These are phyloP conservation scores for Drosophila greeni DNA, from an alignment of 2,888 invertebrate genomes.

Conservation along the genomic window DNA sequence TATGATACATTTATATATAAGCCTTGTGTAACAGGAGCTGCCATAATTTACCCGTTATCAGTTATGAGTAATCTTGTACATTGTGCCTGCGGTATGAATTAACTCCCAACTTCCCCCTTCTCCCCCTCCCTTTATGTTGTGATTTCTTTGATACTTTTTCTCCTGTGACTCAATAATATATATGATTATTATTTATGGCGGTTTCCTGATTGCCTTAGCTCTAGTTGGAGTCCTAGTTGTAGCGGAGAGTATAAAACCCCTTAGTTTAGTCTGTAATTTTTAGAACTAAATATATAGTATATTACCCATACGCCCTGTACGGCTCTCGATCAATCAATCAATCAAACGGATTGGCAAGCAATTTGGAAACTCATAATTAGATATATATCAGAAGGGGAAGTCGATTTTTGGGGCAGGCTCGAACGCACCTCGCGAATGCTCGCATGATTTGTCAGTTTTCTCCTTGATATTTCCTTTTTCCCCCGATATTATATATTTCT, in stretches of 20 bases:
- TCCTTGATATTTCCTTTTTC: neutral
- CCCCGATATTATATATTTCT: neutral
- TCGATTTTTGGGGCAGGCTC: conserved; percentile 18
- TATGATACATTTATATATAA: conserved; percentile 18
- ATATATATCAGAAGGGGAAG: conserved; percentile 5
- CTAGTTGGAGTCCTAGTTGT: conserved; percentile 26
- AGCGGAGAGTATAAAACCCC: conserved; percentile 4
- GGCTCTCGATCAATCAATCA: conserved; percentile 32
- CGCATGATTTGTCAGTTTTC: conserved; percentile 64
- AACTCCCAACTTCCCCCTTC: neutral
- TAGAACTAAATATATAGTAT: conserved; percentile 2
- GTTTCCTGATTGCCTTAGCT: conserved; percentile 14
- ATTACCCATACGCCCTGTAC: conserved; percentile 44
- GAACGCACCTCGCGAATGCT: conserved; percentile 33
- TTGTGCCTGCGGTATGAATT: conserved; percentile 34
- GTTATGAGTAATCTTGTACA: conserved; percentile 26
- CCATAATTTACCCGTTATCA: conserved; percentile 41
- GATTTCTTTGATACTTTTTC: neutral
- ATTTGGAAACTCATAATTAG: conserved; percentile 54
- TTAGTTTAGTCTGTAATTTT: conserved; percentile 35
- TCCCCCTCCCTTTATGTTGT: conserved; percentile 18
- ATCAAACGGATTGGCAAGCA: conserved; percentile 42
- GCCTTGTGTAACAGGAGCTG: conserved; percentile 56
- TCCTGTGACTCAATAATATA: too few relatives aligned
- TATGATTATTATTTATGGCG: neutral